A percentile compares a stretch with the other conserved stretches of the same genome.
These are phyloP conservation scores for Himantopus leucocephalus DNA, from an alignment of 2,113 vertebrate genomes.

Conservation along the genomic window DNA sequence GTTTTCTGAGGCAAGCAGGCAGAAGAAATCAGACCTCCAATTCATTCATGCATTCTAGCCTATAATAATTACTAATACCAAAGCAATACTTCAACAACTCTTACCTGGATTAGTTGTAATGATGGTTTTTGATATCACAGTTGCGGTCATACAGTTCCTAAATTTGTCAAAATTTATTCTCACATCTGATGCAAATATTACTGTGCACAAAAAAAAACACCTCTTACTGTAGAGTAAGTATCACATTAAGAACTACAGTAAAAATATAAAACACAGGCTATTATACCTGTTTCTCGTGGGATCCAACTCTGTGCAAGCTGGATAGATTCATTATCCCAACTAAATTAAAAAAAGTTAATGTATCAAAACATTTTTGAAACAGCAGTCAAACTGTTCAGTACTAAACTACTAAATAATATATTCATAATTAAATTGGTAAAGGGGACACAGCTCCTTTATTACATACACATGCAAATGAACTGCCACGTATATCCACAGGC, in stretches of 20 bases:
- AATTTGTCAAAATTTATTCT: slow-evolving; percentile 94
- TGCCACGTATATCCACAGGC: neutral
- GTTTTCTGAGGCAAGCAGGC: neutral
- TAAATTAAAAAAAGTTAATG: slow-evolving; percentile 60
- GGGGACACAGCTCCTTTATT: neutral
- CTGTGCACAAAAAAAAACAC: slow-evolving; percentile 70
- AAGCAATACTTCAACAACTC: neutral
- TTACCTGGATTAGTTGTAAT: slow-evolving; percentile 95
- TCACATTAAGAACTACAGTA: neutral
- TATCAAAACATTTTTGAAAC: neutral
- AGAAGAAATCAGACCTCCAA: neutral
- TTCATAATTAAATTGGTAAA: neutral
- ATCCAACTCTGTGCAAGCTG: slow-evolving; percentile 85
- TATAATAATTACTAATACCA: neutral
- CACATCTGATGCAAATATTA: slow-evolving; percentile 92
- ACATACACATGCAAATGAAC: neutral
- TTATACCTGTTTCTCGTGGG: slow-evolving; percentile 88
- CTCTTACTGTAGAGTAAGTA: neutral
- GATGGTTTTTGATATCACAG: slow-evolving; percentile 91
- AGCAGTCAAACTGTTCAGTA: neutral
- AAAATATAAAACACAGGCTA: slow-evolving; percentile 18
- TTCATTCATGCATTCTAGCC: neutral
- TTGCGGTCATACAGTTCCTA: slow-evolving; percentile 89
- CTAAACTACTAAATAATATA: neutral
- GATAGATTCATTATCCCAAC: slow-evolving; percentile 94